Evolutionary conservation across 92 coral and sea anemone genomes (phyloP).

Genomic region (Palythoa grandiflora): DNA sequence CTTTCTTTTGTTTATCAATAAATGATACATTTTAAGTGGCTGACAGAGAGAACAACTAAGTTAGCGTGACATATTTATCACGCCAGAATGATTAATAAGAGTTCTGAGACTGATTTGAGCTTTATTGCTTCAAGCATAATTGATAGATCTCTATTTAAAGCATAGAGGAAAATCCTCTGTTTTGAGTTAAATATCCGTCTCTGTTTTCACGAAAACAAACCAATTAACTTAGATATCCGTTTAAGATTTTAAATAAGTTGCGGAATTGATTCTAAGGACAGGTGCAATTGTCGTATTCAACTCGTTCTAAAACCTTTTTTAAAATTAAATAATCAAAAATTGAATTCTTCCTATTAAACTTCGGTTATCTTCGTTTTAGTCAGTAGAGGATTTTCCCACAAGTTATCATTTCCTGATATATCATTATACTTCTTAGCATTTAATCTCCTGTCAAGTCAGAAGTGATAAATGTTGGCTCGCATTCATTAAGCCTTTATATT

Average conservation of each 20-base stretch:
- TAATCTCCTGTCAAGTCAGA: constrained; percentile 4
- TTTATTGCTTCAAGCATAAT: not conserved
- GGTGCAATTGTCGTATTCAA: not conserved
- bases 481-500: not conserved
- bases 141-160: not conserved
- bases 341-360: not conserved
- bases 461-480: not conserved
- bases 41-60: not conserved
- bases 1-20: too few species aligned
- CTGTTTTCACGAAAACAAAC: not conserved
- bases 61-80: too few species aligned
- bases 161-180: not conserved
- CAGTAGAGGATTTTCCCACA: constrained; percentile 22
- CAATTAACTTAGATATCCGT: not conserved
- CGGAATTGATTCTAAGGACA: not conserved
- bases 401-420: constrained; percentile 30
- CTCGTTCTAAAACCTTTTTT: not conserved
- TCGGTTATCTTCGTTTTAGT: not conserved
- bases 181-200: not conserved
- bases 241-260: too few species aligned
- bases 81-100: too few species aligned
- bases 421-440: constrained; percentile 15
- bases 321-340: not conserved
- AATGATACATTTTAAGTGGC: not conserved
- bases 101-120: too few species aligned